A percentile compares a stretch with the other conserved stretches of the same genome.
Conservation (phyloP, 2,888 invertebrate species). For the Glomeris marginata region DNA sequence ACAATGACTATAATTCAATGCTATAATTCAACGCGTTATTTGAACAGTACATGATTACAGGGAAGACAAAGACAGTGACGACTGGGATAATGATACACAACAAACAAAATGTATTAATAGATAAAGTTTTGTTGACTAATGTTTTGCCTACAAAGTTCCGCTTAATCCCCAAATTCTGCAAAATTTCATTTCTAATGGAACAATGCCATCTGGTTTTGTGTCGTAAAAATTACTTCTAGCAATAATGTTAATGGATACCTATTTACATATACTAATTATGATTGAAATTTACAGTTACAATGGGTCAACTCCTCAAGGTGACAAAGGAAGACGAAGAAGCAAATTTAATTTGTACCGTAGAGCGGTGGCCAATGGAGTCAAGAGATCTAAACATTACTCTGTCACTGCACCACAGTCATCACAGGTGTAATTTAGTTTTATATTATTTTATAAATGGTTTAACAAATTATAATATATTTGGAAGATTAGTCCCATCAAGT, state of each 20-base stretch:
- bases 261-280: too few relatives aligned
- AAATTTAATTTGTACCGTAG: conserved; percentile 84
- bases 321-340: conserved; percentile 81
- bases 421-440: conserved; percentile 28
- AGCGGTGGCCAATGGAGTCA: conserved; percentile 76
- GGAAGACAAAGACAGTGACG: conserved; percentile 4
- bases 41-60: conserved; percentile 1
- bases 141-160: neutral
- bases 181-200: too few relatives aligned
- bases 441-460: neutral
- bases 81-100: neutral
- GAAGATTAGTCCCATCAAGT: neutral
- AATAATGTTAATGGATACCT: neutral
- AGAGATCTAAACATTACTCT: conserved; percentile 85
- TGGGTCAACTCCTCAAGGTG: conserved; percentile 82
- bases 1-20: too few relatives aligned
- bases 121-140: neutral
- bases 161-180: neutral
- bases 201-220: too few relatives aligned
- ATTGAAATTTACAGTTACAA: conserved; percentile 75
- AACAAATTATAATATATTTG: conserved; percentile 1
- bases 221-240: neutral
- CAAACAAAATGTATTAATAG: neutral
- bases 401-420: conserved; percentile 91
- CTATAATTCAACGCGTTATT: neutral